Evolutionary conservation across 2,797 vertebrate genomes (phyloP).

Genomic region (Megalops cyprinoides): DNA sequence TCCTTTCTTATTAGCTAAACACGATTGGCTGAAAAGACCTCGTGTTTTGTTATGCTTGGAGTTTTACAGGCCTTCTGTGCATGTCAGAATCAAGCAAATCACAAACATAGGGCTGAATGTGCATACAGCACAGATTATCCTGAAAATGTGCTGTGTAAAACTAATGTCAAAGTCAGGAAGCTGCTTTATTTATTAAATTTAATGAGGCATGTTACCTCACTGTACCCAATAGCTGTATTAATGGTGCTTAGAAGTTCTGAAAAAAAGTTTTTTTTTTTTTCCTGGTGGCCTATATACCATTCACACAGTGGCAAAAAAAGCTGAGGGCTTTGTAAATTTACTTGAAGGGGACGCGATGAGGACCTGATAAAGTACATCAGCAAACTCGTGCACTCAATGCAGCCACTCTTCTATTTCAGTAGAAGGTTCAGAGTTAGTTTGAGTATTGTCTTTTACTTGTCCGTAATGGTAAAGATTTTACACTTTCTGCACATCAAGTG

Average conservation of each 20-base stretch:
- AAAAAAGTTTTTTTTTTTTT: conserved; percentile 23
- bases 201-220: conserved; percentile 25
- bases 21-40: neutral
- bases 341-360: no score
- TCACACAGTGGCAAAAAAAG: conserved; percentile 20
- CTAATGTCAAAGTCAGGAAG: conserved; percentile 22
- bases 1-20: neutral
- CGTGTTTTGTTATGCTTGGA: neutral
- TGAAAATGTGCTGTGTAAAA: conserved; percentile 25
- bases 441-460: neutral
- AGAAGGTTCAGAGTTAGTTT: no score
- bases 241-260: conserved; percentile 22
- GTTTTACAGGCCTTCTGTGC: neutral
- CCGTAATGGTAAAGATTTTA: neutral
- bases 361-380: no score
- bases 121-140: conserved; percentile 17
- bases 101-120: neutral
- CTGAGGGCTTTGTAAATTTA: conserved; percentile 11
- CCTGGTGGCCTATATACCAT: conserved; percentile 8
- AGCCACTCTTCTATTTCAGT: no score
- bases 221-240: conserved; percentile 16
- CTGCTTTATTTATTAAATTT: conserved; percentile 27
- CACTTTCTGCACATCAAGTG: neutral
- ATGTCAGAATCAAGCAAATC: conserved; percentile 12
- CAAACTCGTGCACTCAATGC: no score